These are phyloP conservation scores for Adelognathus sp. DNA, from an alignment of 2,888 invertebrate species.

Conservation along the genomic window DNA sequence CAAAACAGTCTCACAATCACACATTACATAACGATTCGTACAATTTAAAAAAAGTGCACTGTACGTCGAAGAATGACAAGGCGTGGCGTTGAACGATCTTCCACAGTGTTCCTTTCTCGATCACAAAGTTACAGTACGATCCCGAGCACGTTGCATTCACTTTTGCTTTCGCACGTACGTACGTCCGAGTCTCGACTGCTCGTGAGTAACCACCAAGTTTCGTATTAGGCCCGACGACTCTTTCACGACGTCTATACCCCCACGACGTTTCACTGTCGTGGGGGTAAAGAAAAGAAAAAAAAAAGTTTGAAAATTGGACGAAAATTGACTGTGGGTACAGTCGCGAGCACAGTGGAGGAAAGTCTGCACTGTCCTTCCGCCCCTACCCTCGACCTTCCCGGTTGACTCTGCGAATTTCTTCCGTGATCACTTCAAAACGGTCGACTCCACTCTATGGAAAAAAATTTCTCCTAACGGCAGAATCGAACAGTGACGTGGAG, in stretches of 20 bases:
- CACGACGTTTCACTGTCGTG: slow-evolving; percentile 12
- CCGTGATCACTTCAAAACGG: too few relatives aligned
- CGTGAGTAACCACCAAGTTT: background rate
- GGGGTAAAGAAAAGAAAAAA: background rate
- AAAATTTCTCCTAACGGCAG: too few relatives aligned
- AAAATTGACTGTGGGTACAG: too few relatives aligned
- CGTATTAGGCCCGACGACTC: background rate
- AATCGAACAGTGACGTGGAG: too few relatives aligned
- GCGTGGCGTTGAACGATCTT: background rate
- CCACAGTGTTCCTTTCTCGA: background rate
- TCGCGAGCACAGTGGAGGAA: too few relatives aligned
- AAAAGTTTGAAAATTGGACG: too few relatives aligned
- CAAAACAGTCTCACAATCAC: background rate
- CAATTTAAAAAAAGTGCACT: slow-evolving; percentile 16
- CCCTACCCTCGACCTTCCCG: too few relatives aligned
- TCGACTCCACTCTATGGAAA: too few relatives aligned
- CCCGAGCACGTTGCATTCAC: slow-evolving; percentile 37
- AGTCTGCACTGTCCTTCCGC: too few relatives aligned
- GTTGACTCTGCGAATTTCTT: too few relatives aligned
- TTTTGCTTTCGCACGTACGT: slow-evolving; percentile 42
- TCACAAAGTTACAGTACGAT: background rate
- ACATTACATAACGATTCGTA: background rate
- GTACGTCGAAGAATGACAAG: background rate
- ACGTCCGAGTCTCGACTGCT: slow-evolving; percentile 16
- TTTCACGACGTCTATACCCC: slow-evolving; percentile 29